phyloP scores from a whole-genome alignment of 2,113 vertebrate species.

The Chaetodon trifascialis region DNA sequence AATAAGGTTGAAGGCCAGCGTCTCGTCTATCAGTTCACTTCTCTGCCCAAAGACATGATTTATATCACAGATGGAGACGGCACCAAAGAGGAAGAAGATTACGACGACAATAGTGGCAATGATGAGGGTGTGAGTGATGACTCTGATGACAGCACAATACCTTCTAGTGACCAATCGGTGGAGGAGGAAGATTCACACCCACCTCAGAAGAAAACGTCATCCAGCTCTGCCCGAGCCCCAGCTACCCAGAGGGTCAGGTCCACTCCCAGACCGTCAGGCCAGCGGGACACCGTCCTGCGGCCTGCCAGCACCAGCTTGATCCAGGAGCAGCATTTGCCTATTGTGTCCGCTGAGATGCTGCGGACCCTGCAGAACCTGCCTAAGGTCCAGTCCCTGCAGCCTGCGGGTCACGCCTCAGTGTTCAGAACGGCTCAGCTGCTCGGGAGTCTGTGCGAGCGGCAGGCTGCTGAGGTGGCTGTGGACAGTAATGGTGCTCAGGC shows the following conservation, averaged over 20 bases:
- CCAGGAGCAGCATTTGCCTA: conserved; percentile 88
- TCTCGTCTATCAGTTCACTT: conserved; percentile 97
- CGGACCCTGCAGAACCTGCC: conserved; percentile 90
- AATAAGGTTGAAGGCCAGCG: conserved; percentile 99
- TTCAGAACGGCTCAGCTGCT: conserved; percentile 94
- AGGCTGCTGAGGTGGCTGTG: conserved; percentile 61
- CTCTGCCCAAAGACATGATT: conserved; percentile 95
- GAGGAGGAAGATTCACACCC: conserved; percentile 69
- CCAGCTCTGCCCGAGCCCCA: background rate
- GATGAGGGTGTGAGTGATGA: conserved; percentile 70
- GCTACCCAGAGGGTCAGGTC: conserved; percentile 31
- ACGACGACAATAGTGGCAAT: conserved; percentile 72
- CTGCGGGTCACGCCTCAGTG: conserved; percentile 87
- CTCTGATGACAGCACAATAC: conserved; percentile 68
- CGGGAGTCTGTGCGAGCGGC: conserved; percentile 89
- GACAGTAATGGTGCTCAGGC: conserved; percentile 56
- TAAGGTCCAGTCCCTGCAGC: conserved; percentile 86
- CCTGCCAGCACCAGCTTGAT: conserved; percentile 84
- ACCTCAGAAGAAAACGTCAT: conserved; percentile 51
- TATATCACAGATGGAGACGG: conserved; percentile 91
- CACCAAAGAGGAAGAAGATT: conserved; percentile 72
- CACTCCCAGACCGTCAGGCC: conserved; percentile 4
- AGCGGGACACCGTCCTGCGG: conserved; percentile 77
- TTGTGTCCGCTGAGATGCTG: conserved; percentile 90
- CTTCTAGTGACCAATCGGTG: conserved; percentile 84